Evolutionary conservation across 2,888 invertebrate species (phyloP), one percentile per base, ranked within the genome.

Genomic region (Andrena bicolor): DNA sequence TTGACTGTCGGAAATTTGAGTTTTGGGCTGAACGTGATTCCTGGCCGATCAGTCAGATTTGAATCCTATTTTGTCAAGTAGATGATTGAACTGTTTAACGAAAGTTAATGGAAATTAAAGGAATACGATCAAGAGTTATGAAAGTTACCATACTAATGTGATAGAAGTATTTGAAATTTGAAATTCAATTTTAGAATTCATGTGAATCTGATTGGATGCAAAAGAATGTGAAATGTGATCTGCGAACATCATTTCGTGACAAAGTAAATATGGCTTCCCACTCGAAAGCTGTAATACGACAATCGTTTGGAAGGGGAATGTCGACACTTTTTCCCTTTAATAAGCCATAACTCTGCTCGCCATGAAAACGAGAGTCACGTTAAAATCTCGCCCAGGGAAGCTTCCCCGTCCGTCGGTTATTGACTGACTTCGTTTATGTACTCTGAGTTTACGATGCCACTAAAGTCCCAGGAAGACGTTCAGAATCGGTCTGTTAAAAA

Each of bases 361-460:
- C 89, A 89, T 91, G 91, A 91, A 92, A 91, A 90, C 88, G 88
- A 88, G 89, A 89, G 88, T 85, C 84, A 82, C 79, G 83, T 87
- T 89, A 86, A 90, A 83, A 89, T 88, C 86, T 85, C 84, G 70
- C 82, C 79, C 60, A 72, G 64, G 69, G 71, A 58, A 70, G 77
- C 61, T 65, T 72, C 83, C 79, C 72, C 69, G 74, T 77, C 83
- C 28, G 86, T 78, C 84, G 79, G 88, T 92, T 93, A 93, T 93
- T 93, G 92, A 93, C 93, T 92, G 88, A 90, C 91, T 90, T 92
- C 91, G 90, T 92, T 93, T 93, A 93, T 92, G 89, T 91, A 92
- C 92, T 93, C 90, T 85, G 88, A 79, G 90, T 93, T 93, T 93
- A 93, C 86, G 93, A 91, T 82, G 88, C 87, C 80, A 92, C 90